Conservation (phyloP, 2,113 vertebrate species). For the Ctenomys sociabilis region DNA sequence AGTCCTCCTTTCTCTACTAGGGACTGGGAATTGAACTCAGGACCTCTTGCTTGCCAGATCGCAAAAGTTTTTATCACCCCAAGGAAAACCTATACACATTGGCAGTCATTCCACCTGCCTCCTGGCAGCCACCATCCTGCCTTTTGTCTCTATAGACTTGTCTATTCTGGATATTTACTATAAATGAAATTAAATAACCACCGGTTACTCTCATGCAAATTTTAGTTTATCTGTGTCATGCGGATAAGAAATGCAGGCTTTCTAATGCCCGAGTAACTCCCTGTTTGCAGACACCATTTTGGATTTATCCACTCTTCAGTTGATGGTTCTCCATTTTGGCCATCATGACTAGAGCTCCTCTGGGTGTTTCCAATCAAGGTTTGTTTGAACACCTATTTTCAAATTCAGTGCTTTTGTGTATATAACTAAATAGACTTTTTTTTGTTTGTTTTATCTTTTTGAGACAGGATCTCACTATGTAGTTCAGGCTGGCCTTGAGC, state of each 20-base stretch:
- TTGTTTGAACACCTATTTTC: constrained; percentile 38
- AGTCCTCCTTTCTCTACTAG: no score
- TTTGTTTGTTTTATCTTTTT: no score
- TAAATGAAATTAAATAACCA: neutral
- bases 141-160: neutral
- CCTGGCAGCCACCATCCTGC: neutral
- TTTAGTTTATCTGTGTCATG: neutral
- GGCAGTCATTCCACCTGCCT: neutral
- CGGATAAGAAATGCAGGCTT: neutral
- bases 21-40: no score
- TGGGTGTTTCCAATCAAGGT: neutral
- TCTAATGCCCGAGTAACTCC: neutral
- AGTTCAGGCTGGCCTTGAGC: no score
- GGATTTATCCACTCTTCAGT: neutral
- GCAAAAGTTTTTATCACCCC: neutral
- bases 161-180: neutral
- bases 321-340: neutral
- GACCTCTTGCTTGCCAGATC: no score
- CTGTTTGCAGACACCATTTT: neutral
- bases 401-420: neutral
- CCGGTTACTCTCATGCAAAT: neutral
- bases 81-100: neutral
- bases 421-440: neutral
- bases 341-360: neutral
- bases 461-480: no score